A percentile compares a stretch with the other conserved stretches of the same genome.
Evolutionary conservation across 2,888 invertebrate species (phyloP).

Genomic region (Teleiodes luculella): DNA sequence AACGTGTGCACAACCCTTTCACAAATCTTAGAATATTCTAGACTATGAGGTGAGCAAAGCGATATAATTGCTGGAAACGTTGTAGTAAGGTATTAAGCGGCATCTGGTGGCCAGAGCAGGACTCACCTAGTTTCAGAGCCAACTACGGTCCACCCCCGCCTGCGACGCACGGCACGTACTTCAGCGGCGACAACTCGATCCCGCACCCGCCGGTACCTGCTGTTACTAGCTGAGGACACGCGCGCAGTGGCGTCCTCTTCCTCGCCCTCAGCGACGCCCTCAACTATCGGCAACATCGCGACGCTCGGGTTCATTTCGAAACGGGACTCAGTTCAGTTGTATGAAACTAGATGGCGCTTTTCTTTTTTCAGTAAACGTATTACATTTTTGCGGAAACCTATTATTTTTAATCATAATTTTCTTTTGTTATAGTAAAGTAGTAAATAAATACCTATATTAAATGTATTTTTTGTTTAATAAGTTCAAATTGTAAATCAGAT

Average conservation of each 20-base stretch:
- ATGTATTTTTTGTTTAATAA: not conserved
- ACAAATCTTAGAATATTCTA: too few species aligned
- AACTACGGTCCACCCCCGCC: slow-evolving; percentile 87
- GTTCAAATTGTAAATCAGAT: too few species aligned
- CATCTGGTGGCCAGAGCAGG: slow-evolving; percentile 44
- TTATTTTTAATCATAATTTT: not conserved
- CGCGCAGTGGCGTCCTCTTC: slow-evolving; percentile 42
- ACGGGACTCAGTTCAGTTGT: slow-evolving; percentile 22
- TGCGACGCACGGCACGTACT: slow-evolving; percentile 74
- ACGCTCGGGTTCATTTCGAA: slow-evolving; percentile 11
- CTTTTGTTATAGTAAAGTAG: not conserved
- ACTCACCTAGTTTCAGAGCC: slow-evolving; percentile 86
- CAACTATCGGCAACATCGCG: slow-evolving; percentile 68
- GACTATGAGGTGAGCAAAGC: too few species aligned
- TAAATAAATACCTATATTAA: not conserved
- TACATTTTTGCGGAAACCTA: not conserved
- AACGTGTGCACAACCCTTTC: too few species aligned
- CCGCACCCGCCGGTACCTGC: slow-evolving; percentile 57
- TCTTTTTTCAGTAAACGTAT: not conserved
- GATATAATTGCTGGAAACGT: not conserved
- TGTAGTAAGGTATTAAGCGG: slow-evolving; percentile 26
- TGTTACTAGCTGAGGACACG: slow-evolving; percentile 41
- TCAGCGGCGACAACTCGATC: slow-evolving; percentile 69
- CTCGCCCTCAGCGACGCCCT: slow-evolving; percentile 50
- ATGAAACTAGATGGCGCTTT: slow-evolving; percentile 42